phyloP scores from a whole-genome alignment of 37 sponge, comb jelly and placozoan genomes.

The Agelas oroides region DNA sequence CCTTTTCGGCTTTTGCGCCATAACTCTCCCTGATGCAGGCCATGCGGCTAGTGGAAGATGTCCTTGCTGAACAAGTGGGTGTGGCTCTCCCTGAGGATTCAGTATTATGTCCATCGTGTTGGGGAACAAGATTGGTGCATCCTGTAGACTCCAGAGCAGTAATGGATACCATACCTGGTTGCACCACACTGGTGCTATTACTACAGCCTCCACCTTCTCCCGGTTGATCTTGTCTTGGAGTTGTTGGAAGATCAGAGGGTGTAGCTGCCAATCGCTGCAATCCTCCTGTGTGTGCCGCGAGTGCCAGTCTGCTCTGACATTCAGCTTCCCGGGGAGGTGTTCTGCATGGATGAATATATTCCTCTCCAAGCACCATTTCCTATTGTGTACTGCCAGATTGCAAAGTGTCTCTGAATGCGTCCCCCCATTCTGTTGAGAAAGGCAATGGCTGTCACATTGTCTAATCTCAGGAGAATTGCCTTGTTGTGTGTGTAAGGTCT shows the following conservation, averaged over 20 bases:
- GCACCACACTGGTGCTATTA: slow-evolving; percentile 34
- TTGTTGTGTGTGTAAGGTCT: not conserved
- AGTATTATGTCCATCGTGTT: no score
- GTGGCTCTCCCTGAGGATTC: no score
- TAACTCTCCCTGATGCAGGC: no score
- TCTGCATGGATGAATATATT: not conserved
- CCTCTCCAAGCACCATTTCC: slow-evolving; percentile 19
- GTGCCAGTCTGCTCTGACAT: slow-evolving; percentile 18
- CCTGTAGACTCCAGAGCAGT: no score
- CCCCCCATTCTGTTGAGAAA: slow-evolving; percentile 22
- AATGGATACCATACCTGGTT: no score
- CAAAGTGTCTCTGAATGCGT: slow-evolving; percentile 10
- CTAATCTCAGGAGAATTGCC: not conserved
- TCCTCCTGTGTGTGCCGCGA: slow-evolving; percentile 3
- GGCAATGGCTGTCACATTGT: slow-evolving; percentile 33
- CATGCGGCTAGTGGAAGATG: no score
- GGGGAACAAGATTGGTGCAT: no score
- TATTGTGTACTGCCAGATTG: not conserved
- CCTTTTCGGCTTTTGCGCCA: no score
- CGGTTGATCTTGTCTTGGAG: not conserved
- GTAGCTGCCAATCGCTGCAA: slow-evolving; percentile 20
- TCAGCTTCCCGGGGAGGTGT: slow-evolving; percentile 32
- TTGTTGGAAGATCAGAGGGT: not conserved
- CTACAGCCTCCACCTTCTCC: no score
- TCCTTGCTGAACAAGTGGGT: no score